Base-by-base conservation (phyloP, 1,140 invertebrate species). In the Achatina immaculata region DNA sequence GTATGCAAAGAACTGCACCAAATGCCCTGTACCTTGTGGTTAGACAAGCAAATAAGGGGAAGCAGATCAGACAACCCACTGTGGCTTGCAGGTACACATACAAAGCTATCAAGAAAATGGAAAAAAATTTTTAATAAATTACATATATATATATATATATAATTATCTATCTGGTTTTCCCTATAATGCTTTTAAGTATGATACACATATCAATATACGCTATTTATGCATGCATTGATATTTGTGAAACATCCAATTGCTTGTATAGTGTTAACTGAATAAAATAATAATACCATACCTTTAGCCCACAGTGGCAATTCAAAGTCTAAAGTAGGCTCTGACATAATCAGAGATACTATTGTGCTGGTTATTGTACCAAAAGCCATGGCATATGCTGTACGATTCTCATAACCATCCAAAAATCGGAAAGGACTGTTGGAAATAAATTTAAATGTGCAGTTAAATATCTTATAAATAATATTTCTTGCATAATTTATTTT, bases 281-380 rank as follows among this genome's bases (percentile, higher is more conserved):
- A 66, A 31, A 66, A 14, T 9, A 31, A 66, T 66, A 66, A 66
- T 36, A 66, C 62, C n/a, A 11, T 45, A 71, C 68, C 68, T 71
- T 21, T 40, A 14, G 31, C 51, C 74, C 74, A 76, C 19, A 76
- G 34, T n/a, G 74, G 74, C 31, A 76, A 14, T 24, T 76, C 74
- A 76, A 76, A 76, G 11, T 34, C 74, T 36, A 76, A 45, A 0
- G 74, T 76, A 4, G 7, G 21, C 21, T 76, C 31, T 21, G 74
- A 76, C 16, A 19, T 76, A 2, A 76, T 45, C 58, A 76, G 55
- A 19, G 74, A 76, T 34, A 76, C 74, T 24, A 76, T 21, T 45
- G 74, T 79, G 45, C 77, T 62, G 0, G 81, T 78, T 24, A 73
- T 79, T 69, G 81, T 72, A 40, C 81, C 81, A n/a, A 82, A 82